Evolutionary conservation across 2,888 invertebrate genomes (phyloP).

Genomic region (Trissolcus brochymenae): DNA sequence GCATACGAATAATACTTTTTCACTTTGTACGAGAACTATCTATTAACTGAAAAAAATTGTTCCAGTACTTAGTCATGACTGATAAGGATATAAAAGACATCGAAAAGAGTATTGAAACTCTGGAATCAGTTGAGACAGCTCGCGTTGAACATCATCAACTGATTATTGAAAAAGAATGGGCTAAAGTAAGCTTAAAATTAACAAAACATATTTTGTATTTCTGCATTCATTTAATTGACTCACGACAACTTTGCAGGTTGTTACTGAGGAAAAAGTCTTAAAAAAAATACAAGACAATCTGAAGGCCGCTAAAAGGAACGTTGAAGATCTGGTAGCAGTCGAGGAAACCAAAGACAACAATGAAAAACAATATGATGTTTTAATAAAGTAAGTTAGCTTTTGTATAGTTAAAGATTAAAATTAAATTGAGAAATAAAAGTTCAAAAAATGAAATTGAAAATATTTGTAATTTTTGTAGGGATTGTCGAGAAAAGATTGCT

Average conservation of each 20-base stretch:
- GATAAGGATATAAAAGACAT: slow-evolving; percentile 78
- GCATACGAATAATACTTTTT: slow-evolving; percentile 2
- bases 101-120: slow-evolving; percentile 78
- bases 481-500: slow-evolving; percentile 32
- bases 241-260: slow-evolving; percentile 44
- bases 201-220: not conserved
- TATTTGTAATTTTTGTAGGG: slow-evolving; percentile 1
- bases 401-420: not conserved
- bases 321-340: slow-evolving; percentile 59
- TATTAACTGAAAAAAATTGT: slow-evolving; percentile 60
- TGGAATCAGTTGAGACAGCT: slow-evolving; percentile 79
- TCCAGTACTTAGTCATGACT: slow-evolving; percentile 63
- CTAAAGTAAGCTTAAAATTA: slow-evolving; percentile 60
- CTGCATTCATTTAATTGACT: not conserved
- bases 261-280: slow-evolving; percentile 70
- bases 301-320: slow-evolving; percentile 71
- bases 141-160: slow-evolving; percentile 77
- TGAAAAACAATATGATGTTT: slow-evolving; percentile 63
- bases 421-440: not conserved
- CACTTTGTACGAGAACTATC: not conserved
- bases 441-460: not conserved
- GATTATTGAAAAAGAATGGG: slow-evolving; percentile 80
- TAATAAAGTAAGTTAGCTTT: slow-evolving; percentile 76
- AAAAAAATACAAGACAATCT: slow-evolving; percentile 73
- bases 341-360: slow-evolving; percentile 61